Evolutionary conservation across 1,140 invertebrate species (phyloP), one percentile per base, ranked within the genome.

Genomic region (Drosophila lowei): DNA sequence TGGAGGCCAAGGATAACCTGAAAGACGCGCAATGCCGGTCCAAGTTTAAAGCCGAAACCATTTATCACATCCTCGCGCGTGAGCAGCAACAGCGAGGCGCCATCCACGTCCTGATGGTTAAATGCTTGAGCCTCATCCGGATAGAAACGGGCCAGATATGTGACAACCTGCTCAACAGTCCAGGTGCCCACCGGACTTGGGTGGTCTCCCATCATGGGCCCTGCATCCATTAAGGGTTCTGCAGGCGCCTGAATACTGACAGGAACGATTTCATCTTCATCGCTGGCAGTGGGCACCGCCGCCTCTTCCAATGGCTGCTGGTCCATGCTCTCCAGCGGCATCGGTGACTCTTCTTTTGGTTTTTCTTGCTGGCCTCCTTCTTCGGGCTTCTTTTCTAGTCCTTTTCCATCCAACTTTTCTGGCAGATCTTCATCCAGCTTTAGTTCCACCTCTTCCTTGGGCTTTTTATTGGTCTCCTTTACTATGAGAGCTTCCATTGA

Each of bases 101-200:
- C 90, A 74, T 91, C 89, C 11, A 91, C 90, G 41, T 91, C 90
- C 53, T 91, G 89, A 1, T 49, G 41, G 13, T 76, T 72, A 23
- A 91, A 89, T 7, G 75, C 62, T 4, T 59, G 42, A 2, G 90
- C 90, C 34, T 91, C 81, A 0, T 56, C 54, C 3, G 90, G 90
- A 67, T 90, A 91, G 21, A 57, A 59, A 21, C 68, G 74, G 7
- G 52, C 18, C 6, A 91, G 47, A 56, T 66, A 90, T 15, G 8
- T 15, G 13, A 74, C 72, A 1, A 91, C 90, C 47, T 91, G 54
- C 5, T 91, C 83, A n/a, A 84, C 72, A 13, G 56, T 67, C 90
- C 90, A 91, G 13, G 23, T 28, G 9, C 57, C 0, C 30, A 30
- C 30, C 8, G 30, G 30, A 30, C 2, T 5, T 25, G 0, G 23